Base-by-base conservation (phyloP, 1,140 invertebrate species). In the Tachypleus tridentatus region DNA sequence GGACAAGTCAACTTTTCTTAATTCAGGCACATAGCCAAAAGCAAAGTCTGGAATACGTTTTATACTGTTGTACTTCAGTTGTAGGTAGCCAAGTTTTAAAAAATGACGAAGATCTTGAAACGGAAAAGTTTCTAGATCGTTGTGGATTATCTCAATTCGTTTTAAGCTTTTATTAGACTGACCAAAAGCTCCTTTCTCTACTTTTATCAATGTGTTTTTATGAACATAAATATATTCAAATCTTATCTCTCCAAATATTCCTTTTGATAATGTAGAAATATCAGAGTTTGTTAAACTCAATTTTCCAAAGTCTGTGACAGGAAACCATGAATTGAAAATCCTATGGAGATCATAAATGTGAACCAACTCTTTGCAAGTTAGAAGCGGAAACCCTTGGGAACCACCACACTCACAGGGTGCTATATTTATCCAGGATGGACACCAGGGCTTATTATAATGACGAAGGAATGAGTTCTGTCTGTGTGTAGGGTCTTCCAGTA, bases 101-200 rank as follows among this genome's bases (percentile, higher is more conserved):
- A 68, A 68, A 4, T 57, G 11, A 9, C 60, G 60, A 6, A 68
- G 48, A 11, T 68, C 67, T 51, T 64, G 57, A 61, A 68, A 68
- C 4, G 67, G 67, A 53, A 68, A 68, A 4, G 61, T 64, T 51
- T 65, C 67, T 29, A 68, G 48, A 8, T 68, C 64, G 48, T 68
- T 68, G 51, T 68, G 67, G 29, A 65, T 59, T n/a, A 68, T 68
- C 61, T 68, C 67, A 48, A 68, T 64, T 49, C 67, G 8, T 51
- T 63, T 64, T 47, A 68, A 47, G 2, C 51, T 51, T 8, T 68
- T 57, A 49, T 61, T 61, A 0, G 67, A 68, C 3, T 56, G 60
- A 49, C 64, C 67, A 49, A 68, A 68, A 49, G 63, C 64, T 11
- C 61, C 63, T 7, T 52, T 54, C 5, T 29, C 54, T 3, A 68